Conservation (phyloP, 2,113 vertebrate genomes). For the Lampris megalopsis region DNA sequence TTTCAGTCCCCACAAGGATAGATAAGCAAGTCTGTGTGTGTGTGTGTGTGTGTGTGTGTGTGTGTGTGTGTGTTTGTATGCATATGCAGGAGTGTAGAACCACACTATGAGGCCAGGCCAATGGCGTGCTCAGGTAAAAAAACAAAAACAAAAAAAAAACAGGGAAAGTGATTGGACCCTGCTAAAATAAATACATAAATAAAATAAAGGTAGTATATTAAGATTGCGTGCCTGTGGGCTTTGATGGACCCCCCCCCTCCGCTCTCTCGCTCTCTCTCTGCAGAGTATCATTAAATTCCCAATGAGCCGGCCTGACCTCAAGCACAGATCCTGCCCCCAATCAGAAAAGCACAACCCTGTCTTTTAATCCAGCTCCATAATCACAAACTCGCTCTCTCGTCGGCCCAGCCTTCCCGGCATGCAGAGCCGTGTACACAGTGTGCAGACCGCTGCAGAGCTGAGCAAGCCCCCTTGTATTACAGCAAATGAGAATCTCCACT, state of each 20-base stretch:
- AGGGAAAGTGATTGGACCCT: too few relatives aligned
- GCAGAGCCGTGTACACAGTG: constrained; percentile 33
- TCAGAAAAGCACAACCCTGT: constrained; percentile 77
- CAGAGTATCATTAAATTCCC: constrained; percentile 68
- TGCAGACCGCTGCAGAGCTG: constrained; percentile 22
- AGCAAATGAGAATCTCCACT: constrained; percentile 76
- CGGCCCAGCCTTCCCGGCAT: constrained; percentile 29
- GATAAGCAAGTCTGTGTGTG: too few relatives aligned
- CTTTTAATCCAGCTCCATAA: constrained; percentile 77
- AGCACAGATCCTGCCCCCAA: constrained; percentile 64
- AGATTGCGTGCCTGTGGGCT: constrained; percentile 33
- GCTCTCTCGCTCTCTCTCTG: constrained; percentile 20
- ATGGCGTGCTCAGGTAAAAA: neutral
- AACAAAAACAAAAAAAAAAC: neutral
- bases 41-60: too few relatives aligned
- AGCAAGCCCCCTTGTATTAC: constrained; percentile 55
- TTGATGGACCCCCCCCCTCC: constrained; percentile 40
- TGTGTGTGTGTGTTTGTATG: neutral
- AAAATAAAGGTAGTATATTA: constrained; percentile 16
- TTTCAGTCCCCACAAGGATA: too few relatives aligned
- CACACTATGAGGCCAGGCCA: neutral
- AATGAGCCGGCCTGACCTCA: constrained; percentile 64
- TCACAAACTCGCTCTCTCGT: constrained; percentile 63
- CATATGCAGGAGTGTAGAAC: neutral
- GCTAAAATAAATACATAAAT: neutral